Evolutionary conservation across 2,113 vertebrate genomes (phyloP).

Genomic region (Pelobates fuscus): DNA sequence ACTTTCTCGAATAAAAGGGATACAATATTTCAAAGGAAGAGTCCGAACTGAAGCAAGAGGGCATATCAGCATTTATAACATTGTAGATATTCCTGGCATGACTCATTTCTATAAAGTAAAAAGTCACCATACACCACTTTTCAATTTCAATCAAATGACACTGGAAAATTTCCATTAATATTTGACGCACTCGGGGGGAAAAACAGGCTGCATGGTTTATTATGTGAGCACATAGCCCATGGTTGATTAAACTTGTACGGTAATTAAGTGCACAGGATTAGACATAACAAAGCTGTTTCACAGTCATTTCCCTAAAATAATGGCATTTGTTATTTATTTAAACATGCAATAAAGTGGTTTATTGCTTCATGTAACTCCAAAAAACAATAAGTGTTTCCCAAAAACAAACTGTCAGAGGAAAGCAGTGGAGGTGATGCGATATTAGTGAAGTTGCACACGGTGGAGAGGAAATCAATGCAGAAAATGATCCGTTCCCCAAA

Average conservation of each 20-base stretch:
- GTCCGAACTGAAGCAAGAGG: no score
- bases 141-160: neutral
- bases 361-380: neutral
- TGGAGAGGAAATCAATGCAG: slow-evolving; percentile 40
- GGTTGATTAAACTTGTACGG: neutral
- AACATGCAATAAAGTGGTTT: neutral
- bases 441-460: neutral
- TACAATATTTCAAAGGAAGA: no score
- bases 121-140: neutral
- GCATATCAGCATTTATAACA: no score
- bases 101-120: neutral
- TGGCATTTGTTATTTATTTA: neutral
- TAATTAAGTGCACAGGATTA: neutral
- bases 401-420: slow-evolving; percentile 1
- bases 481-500: slow-evolving; percentile 41
- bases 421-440: neutral
- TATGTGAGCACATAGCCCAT: neutral
- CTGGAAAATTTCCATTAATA: slow-evolving; percentile 8
- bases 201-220: neutral
- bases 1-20: no score
- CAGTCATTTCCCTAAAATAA: neutral
- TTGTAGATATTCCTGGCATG: no score
- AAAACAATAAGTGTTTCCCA: neutral
- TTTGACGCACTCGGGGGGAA: neutral
- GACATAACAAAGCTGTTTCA: neutral